Conservation (phyloP, 2,888 invertebrate species). For the Polyommatus icarus region DNA sequence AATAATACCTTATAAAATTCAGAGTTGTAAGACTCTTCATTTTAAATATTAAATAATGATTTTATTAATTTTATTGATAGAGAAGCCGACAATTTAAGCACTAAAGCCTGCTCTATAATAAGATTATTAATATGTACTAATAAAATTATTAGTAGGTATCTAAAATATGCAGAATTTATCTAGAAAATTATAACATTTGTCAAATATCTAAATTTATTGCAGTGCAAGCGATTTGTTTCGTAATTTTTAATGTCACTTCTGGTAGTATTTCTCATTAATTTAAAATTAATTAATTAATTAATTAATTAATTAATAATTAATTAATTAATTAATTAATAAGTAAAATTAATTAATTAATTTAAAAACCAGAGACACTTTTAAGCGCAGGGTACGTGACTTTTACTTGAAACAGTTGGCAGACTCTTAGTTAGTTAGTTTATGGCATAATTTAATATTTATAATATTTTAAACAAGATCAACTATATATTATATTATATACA, state of each 20-base stretch:
- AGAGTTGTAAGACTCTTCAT: background rate
- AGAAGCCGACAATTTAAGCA: background rate
- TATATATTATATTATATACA: too few relatives aligned
- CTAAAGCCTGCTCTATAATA: background rate
- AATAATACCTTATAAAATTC: too few relatives aligned
- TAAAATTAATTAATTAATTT: too few relatives aligned
- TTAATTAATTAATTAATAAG: too few relatives aligned
- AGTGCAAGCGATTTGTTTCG: background rate
- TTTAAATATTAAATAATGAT: background rate
- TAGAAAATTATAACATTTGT: background rate
- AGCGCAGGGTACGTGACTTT: too few relatives aligned
- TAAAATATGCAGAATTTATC: background rate
- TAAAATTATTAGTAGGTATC: background rate
- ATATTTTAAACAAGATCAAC: too few relatives aligned
- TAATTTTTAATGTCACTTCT: background rate
- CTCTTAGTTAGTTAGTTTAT: too few relatives aligned
- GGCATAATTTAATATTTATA: too few relatives aligned
- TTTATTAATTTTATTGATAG: background rate
- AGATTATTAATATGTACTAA: background rate
- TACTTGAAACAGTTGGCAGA: too few relatives aligned
- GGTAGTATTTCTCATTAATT: background rate
- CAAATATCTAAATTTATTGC: background rate
- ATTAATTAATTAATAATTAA: too few relatives aligned
- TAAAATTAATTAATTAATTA: too few relatives aligned
- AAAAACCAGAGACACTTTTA: too few relatives aligned